Evolutionary conservation across 2,113 vertebrate genomes (phyloP).

Genomic region (Atractosteus spatula): DNA sequence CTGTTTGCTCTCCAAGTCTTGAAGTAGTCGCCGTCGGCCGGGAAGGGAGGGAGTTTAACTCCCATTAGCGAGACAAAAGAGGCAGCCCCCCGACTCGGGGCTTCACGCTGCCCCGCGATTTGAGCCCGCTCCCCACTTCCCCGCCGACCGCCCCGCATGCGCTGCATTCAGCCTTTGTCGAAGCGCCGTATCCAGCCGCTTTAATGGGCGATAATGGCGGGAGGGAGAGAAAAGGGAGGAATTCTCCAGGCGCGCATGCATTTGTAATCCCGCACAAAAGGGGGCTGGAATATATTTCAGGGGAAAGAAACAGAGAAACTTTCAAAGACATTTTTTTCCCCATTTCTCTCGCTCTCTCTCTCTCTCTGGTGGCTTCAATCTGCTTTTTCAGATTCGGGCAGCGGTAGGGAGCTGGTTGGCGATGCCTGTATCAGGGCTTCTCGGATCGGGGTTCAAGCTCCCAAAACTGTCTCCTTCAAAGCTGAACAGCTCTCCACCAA

Average conservation of each 20-base stretch:
- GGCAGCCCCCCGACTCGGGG: constrained; percentile 29
- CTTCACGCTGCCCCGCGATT: constrained; percentile 17
- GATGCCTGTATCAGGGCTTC: too few relatives aligned
- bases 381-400: too few relatives aligned
- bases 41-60: constrained; percentile 45
- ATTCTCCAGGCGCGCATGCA: constrained; percentile 32
- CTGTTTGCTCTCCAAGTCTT: constrained; percentile 36
- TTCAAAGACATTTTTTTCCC: constrained; percentile 21
- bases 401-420: too few relatives aligned
- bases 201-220: constrained; percentile 35
- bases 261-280: constrained; percentile 33
- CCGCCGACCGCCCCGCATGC: constrained; percentile 31
- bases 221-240: constrained; percentile 24
- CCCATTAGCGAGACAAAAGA: constrained; percentile 49
- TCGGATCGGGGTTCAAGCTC: too few relatives aligned
- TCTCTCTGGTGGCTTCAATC: too few relatives aligned
- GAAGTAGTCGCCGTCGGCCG: constrained; percentile 19
- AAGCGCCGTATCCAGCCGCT: constrained; percentile 21
- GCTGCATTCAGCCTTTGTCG: constrained; percentile 45
- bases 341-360: too few relatives aligned
- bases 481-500: too few relatives aligned
- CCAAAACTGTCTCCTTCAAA: too few relatives aligned
- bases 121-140: constrained; percentile 20
- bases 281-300: constrained; percentile 27
- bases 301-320: constrained; percentile 25